A percentile compares a stretch with the other conserved stretches of the same genome.
phyloP scores from a whole-genome alignment of 2,888 invertebrate species.

The Pristionchus fissidentatus region DNA sequence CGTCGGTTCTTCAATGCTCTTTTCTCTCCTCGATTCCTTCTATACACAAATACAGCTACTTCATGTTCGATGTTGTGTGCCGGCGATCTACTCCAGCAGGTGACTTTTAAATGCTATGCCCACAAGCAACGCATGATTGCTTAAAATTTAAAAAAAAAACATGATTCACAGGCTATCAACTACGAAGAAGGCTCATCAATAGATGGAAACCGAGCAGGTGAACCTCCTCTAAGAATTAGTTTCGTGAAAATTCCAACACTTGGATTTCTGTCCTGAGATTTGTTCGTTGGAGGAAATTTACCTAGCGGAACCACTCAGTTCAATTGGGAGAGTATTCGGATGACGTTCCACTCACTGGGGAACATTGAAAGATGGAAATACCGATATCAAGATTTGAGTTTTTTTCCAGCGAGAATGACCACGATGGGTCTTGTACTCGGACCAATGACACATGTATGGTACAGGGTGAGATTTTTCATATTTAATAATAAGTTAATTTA shows the following conservation, averaged over 20 bases:
- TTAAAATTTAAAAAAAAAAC: neutral
- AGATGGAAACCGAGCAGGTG: neutral
- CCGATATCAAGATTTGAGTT: neutral
- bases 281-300: neutral
- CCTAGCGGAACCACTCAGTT: neutral
- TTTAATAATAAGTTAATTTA: slow-evolving; percentile 3
- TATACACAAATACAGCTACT: slow-evolving; percentile 42
- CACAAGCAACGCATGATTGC: neutral
- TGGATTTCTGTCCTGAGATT: neutral
- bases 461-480: neutral
- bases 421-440: slow-evolving; percentile 45
- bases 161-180: neutral
- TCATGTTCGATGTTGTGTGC: slow-evolving; percentile 28
- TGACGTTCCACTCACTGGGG: neutral
- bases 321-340: neutral
- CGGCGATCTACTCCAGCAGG: slow-evolving; percentile 39
- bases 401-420: slow-evolving; percentile 32
- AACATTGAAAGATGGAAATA: no score
- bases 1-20: neutral
- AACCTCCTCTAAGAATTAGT: neutral
- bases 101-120: neutral
- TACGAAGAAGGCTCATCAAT: neutral
- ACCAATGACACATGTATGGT: slow-evolving; percentile 45
- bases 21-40: slow-evolving; percentile 42
- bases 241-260: neutral